Evolutionary conservation across 2,797 vertebrate species (phyloP), one percentile per base, ranked within the genome.

Genomic region (Sphenopsis melanotis): DNA sequence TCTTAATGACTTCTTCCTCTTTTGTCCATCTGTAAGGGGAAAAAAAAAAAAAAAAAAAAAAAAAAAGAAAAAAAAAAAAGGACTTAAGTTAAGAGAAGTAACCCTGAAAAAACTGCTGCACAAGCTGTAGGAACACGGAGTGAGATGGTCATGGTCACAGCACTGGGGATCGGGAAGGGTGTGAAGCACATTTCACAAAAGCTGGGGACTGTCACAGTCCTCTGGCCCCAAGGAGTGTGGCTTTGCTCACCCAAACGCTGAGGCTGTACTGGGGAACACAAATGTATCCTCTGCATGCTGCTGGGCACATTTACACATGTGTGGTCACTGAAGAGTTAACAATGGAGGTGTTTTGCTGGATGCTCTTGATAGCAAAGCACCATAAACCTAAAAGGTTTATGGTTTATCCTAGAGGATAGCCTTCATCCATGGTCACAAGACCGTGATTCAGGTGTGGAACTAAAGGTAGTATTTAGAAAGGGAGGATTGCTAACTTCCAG

Each of bases 1-100:
- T 97, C 98, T 98, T 69, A 99, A 98, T 32, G 98, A 99, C 95
- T 99, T 99, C 98, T 99, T 99, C 96, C 98, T 98, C 97, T 99
- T 99, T 95, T 99, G 98, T 44, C 98, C 98, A 98, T 99, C 99
- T 99, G 98, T 72, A 98, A 97, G 94, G 91, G 32, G 9, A 10
- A 85, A 77, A 80, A 44, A 49, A 78, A 37, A 37, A 85, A 77
- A 80, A 44, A 49, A 78, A 37, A 37, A 46, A 50, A 6, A 9
- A 20, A 93, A 32, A 53, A 46, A 36, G 2, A 8, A 30, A 91
- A 70, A 1, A 49, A 59, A 46, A 57, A 95, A 91, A 32, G 53
- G 65, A 94, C 91, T 74, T 75, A 80, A 71, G 34, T n/a, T 41
- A 93, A 71, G 22, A 87, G 55, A 72, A 87, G 71, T 27, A 91